These are phyloP conservation scores for Lobophora halterata DNA, from an alignment of 2,888 invertebrate genomes.

Conservation along the genomic window DNA sequence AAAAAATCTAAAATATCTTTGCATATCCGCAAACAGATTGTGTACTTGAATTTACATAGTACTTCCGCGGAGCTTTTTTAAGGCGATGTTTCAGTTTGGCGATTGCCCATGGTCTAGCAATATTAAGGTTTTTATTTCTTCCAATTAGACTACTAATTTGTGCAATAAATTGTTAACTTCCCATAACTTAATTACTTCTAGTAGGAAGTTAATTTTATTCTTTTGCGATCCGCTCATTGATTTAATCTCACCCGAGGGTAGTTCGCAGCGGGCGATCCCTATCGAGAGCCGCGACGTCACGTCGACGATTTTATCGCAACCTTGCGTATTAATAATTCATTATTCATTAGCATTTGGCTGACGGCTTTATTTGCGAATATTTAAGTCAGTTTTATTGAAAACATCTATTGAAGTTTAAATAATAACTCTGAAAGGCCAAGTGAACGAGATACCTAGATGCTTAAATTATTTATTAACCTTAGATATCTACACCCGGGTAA, in stretches of 20 bases:
- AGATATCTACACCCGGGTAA: too few species aligned
- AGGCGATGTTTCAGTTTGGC: too few species aligned
- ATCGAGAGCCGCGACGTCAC: slow-evolving; percentile 54
- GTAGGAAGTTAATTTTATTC: slow-evolving; percentile 11
- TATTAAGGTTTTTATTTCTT: too few species aligned
- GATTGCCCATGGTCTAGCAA: too few species aligned
- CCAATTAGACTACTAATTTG: too few species aligned
- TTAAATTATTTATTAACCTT: too few species aligned
- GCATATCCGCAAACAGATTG: slow-evolving; percentile 22
- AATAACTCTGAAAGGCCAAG: too few species aligned
- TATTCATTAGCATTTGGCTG: slow-evolving; percentile 55
- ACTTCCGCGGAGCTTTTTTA: too few species aligned
- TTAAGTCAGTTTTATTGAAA: not conserved
- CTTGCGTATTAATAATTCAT: slow-evolving; percentile 60
- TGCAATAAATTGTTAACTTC: too few species aligned
- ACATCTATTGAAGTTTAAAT: not conserved
- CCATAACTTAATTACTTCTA: not conserved
- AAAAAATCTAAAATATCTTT: slow-evolving; percentile 9
- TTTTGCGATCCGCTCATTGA: slow-evolving; percentile 16
- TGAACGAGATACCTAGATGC: too few species aligned
- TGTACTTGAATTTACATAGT: slow-evolving; percentile 8
- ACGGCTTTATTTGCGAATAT: slow-evolving; percentile 23
- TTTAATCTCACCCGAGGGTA: slow-evolving; percentile 14
- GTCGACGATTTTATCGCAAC: slow-evolving; percentile 58
- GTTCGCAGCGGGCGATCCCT: slow-evolving; percentile 47